Conservation (phyloP, 2,113 vertebrate species). For the Stigmatopora nigra region DNA sequence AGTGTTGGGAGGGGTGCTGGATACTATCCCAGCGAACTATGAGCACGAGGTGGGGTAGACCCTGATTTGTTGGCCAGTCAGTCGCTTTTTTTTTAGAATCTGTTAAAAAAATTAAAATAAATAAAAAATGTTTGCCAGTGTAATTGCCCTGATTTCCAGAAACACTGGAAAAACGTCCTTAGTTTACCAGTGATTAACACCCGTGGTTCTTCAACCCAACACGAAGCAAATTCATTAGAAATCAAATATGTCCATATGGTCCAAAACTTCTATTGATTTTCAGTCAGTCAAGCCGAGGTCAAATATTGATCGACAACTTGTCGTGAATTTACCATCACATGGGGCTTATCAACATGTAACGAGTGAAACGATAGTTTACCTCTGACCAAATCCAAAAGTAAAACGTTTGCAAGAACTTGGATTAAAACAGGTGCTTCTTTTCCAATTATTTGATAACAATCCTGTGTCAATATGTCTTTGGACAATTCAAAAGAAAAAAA, state of each 20-base stretch:
- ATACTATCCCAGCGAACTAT: too few species aligned
- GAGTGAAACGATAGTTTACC: not conserved
- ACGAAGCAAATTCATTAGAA: conserved; percentile 17
- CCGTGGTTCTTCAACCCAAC: not conserved
- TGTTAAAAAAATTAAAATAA: too few species aligned
- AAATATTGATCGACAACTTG: conserved; percentile 21
- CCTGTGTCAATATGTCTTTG: conserved; percentile 51
- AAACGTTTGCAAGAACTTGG: not conserved
- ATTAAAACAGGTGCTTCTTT: conserved; percentile 56
- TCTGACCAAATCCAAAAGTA: not conserved
- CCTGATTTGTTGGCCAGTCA: too few species aligned
- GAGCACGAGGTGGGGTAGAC: too few species aligned
- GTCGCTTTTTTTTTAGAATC: too few species aligned
- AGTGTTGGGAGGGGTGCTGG: too few species aligned
- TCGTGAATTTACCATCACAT: conserved; percentile 24
- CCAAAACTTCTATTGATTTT: conserved; percentile 25
- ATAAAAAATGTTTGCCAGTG: not conserved
- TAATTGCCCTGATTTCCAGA: not conserved
- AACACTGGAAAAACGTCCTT: not conserved
- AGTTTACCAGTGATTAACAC: not conserved
- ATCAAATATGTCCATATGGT: not conserved
- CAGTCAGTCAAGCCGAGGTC: conserved; percentile 24
- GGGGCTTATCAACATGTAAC: not conserved
- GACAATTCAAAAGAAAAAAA: conserved; percentile 37
- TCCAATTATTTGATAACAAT: conserved; percentile 69